These are phyloP conservation scores for Chlorodrepanis virens DNA, from an alignment of 2,113 vertebrate species.

Conservation along the genomic window DNA sequence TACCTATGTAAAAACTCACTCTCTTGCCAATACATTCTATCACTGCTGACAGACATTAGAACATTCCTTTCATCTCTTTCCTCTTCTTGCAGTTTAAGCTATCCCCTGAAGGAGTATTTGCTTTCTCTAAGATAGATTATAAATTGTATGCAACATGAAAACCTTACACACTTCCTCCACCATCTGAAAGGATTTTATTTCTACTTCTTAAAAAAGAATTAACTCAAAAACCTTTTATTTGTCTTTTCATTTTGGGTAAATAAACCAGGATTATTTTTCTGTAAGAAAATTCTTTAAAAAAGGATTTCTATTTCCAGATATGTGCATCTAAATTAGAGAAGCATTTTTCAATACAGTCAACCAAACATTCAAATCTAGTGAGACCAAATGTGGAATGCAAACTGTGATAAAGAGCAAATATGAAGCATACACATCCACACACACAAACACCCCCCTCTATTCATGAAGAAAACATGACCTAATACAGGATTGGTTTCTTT, in stretches of 20 bases:
- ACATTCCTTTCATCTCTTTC: slow-evolving; percentile 74
- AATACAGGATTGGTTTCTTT: slow-evolving; percentile 3
- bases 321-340: background rate
- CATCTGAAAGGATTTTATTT: slow-evolving; percentile 64
- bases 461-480: slow-evolving; percentile 7
- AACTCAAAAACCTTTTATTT: slow-evolving; percentile 23
- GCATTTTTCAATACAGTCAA: background rate
- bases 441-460: background rate
- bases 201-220: slow-evolving; percentile 43
- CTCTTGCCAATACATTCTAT: slow-evolving; percentile 57
- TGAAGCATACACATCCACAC: background rate
- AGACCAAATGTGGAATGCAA: background rate
- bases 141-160: slow-evolving; percentile 57
- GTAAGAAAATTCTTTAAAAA: background rate
- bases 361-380: background rate
- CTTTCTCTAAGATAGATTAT: slow-evolving; percentile 73
- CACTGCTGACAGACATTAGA: slow-evolving; percentile 70
- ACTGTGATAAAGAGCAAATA: slow-evolving; percentile 6
- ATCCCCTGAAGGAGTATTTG: slow-evolving; percentile 72
- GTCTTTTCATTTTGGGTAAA: slow-evolving; percentile 39
- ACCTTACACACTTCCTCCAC: slow-evolving; percentile 58
- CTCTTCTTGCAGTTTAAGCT: slow-evolving; percentile 69
- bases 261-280: slow-evolving; percentile 16
- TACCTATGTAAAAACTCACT: slow-evolving; percentile 57
- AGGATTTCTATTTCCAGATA: background rate